Percentiles rank a stretch among this genome's conserved stretches.
phyloP scores from a whole-genome alignment of 1,140 invertebrate species.

The Sweltsa coloradensis region DNA sequence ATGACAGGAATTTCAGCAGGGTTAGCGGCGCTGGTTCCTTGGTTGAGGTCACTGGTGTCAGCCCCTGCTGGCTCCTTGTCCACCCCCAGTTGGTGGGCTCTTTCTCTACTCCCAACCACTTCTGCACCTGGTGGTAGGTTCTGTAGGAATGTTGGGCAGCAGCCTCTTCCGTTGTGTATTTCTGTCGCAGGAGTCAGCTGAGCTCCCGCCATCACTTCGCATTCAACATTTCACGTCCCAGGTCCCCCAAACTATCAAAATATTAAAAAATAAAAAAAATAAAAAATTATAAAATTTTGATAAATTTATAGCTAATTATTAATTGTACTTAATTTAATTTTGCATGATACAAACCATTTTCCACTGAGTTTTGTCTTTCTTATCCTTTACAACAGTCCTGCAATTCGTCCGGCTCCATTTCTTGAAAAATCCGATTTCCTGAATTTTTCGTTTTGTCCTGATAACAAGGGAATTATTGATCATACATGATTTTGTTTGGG shows the following conservation, averaged over 20 bases:
- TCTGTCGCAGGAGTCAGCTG: not conserved
- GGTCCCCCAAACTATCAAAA: too few relatives aligned
- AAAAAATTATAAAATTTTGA: too few relatives aligned
- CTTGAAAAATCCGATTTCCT: slow-evolving; percentile 2
- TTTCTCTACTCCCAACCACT: too few relatives aligned
- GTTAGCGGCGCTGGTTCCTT: too few relatives aligned
- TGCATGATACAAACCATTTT: not conserved
- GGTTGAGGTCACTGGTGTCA: too few relatives aligned
- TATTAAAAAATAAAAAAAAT: not conserved
- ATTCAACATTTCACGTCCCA: slow-evolving; percentile 2
- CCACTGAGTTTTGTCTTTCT: slow-evolving; percentile 3
- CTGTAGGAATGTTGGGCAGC: too few relatives aligned
- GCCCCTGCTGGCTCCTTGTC: too few relatives aligned
- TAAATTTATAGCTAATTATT: not conserved
- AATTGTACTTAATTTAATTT: slow-evolving; percentile 1
- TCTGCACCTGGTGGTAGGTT: too few relatives aligned
- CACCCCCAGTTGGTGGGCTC: too few relatives aligned
- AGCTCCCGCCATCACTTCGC: not conserved
- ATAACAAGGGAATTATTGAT: slow-evolving; percentile 9
- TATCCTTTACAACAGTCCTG: slow-evolving; percentile 3
- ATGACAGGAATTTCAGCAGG: too few relatives aligned
- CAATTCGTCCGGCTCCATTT: slow-evolving; percentile 7
- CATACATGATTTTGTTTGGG: slow-evolving; percentile 1
- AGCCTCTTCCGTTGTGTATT: not conserved
- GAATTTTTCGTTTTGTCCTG: not conserved